Conservation (phyloP, 1,140 invertebrate genomes). For the Dendrolimus kikuchii region DNA sequence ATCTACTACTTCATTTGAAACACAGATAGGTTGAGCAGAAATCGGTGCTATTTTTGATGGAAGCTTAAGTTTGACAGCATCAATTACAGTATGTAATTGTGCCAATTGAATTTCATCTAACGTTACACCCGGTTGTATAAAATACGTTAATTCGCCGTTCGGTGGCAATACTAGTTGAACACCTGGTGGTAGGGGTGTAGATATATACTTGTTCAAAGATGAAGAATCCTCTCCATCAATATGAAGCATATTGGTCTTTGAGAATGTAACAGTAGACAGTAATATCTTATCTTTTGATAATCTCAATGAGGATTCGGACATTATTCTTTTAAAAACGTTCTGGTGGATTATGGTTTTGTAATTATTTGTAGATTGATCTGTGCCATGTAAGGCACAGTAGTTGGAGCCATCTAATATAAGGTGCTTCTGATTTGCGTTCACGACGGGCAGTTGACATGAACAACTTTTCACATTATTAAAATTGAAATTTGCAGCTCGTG, state of each 20-base stretch:
- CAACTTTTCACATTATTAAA: too few relatives aligned
- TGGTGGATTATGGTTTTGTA: too few relatives aligned
- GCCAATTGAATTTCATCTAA: conserved; percentile 17
- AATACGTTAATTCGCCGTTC: conserved; percentile 23
- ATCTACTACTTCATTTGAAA: conserved; percentile 5
- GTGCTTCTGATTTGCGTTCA: too few relatives aligned
- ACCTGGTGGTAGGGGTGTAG: conserved; percentile 20
- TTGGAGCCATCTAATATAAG: too few relatives aligned
- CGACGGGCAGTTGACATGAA: too few relatives aligned
- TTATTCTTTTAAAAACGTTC: too few relatives aligned
- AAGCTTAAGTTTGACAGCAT: conserved; percentile 10
- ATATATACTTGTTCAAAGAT: background rate
- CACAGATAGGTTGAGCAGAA: conserved; percentile 1
- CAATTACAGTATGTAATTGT: conserved; percentile 13
- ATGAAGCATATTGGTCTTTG: background rate
- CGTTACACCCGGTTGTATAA: conserved; percentile 20
- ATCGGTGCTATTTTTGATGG: background rate
- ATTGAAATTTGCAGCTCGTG: too few relatives aligned
- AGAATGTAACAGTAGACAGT: conserved; percentile 20
- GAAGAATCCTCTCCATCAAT: too few relatives aligned
- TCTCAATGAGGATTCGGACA: too few relatives aligned
- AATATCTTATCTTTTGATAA: conserved; percentile 23
- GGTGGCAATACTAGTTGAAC: conserved; percentile 29
- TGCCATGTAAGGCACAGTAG: too few relatives aligned
- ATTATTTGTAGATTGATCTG: too few relatives aligned